Conservation (phyloP, 1,140 invertebrate genomes). For the Trachelipus rathkii region DNA sequence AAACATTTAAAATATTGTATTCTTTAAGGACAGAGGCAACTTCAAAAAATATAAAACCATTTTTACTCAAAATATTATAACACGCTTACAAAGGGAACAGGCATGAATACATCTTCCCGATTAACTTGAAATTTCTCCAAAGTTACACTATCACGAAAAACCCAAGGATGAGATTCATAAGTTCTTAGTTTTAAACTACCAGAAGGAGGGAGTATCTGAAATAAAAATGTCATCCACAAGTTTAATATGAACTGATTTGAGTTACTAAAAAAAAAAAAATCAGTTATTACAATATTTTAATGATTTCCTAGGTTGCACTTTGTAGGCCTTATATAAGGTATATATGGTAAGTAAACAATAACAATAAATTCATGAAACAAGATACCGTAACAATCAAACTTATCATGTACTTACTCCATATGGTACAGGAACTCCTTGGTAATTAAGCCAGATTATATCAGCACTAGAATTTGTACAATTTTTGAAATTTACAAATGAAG, state of each 20-base stretch:
- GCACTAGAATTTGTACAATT: conserved; percentile 35
- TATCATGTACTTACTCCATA: conserved; percentile 29
- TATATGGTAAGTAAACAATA: not conserved
- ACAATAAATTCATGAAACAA: not conserved
- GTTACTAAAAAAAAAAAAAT: not conserved
- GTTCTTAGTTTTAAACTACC: conserved; percentile 31
- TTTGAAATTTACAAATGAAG: conserved; percentile 30
- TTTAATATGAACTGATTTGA: not conserved
- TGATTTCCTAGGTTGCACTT: not conserved
- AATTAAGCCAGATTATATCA: conserved; percentile 37
- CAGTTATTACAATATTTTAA: not conserved
- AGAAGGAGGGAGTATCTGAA: conserved; percentile 29
- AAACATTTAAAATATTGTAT: too few species aligned
- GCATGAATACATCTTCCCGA: conserved; percentile 28
- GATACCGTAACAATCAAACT: not conserved
- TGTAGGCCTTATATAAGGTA: not conserved
- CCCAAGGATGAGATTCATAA: conserved; percentile 39
- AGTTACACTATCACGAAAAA: conserved; percentile 36
- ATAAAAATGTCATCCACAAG: not conserved
- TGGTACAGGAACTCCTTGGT: conserved; percentile 4
- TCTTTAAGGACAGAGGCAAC: too few species aligned
- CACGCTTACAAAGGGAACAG: too few species aligned
- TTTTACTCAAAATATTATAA: too few species aligned
- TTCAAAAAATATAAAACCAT: too few species aligned
- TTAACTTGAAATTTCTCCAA: conserved; percentile 31